A percentile compares a stretch with the other conserved stretches of the same genome.
Evolutionary conservation across 2,797 vertebrate species (phyloP).

Genomic region (Sebastes minor): DNA sequence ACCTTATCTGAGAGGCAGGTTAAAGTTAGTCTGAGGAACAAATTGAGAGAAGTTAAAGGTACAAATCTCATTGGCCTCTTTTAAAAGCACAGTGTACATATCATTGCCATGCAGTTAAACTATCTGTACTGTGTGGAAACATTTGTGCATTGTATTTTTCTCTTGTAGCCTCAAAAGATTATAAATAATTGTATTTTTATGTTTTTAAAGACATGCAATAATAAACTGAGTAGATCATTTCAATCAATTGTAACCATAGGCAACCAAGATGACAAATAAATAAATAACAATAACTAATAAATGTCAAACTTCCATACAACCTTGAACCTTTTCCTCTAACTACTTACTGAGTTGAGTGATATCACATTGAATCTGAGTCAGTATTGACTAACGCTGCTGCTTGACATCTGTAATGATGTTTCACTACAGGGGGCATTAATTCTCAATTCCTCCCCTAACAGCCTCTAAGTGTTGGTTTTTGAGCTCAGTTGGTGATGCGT

Average conservation of each 20-base stretch:
- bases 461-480: background rate
- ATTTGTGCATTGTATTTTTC: background rate
- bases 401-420: slow-evolving; percentile 12
- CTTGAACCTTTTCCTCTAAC: background rate
- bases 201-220: background rate
- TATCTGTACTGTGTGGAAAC: background rate
- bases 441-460: background rate
- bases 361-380: background rate
- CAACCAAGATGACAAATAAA: background rate
- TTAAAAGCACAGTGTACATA: background rate
- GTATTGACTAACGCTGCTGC: background rate
- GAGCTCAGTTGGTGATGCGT: background rate
- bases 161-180: background rate
- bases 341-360: background rate
- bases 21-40: slow-evolving; percentile 10
- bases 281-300: background rate
- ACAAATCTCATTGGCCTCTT: background rate
- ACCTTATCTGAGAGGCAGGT: slow-evolving; percentile 29
- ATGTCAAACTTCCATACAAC: background rate
- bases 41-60: background rate
- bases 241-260: background rate
- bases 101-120: no score
- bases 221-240: background rate
- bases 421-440: background rate
- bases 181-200: no score